These are phyloP conservation scores for Pycnomerus fuliginosus DNA, from an alignment of 2,888 invertebrate species.

Conservation along the genomic window DNA sequence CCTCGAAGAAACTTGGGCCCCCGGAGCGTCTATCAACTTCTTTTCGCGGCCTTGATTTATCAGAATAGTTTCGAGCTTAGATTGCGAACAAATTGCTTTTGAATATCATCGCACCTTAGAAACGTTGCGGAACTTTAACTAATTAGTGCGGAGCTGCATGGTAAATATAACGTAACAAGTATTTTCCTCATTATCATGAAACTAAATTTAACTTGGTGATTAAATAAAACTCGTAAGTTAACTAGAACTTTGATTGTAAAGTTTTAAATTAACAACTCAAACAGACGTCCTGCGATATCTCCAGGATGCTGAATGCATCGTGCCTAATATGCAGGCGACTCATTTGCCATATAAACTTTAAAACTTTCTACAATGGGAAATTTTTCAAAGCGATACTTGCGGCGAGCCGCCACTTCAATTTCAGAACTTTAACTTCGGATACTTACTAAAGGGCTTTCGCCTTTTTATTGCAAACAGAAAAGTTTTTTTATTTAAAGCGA, in stretches of 20 bases:
- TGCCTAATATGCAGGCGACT: no score
- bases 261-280: conserved; percentile 25
- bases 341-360: no score
- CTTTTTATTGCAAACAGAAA: no score
- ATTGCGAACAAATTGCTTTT: conserved; percentile 10
- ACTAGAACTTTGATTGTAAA: conserved; percentile 13
- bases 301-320: conserved; percentile 8
- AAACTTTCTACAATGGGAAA: no score
- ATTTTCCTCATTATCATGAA: conserved; percentile 25
- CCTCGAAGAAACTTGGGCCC: conserved; percentile 1
- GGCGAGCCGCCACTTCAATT: no score
- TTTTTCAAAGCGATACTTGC: no score
- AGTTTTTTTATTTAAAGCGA: no score
- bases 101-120: conserved; percentile 5
- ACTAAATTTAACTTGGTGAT: conserved; percentile 25
- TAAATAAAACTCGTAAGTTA: conserved; percentile 26
- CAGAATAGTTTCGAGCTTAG: conserved; percentile 7
- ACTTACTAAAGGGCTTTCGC: no score
- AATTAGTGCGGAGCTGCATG: conserved; percentile 7
- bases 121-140: conserved; percentile 8
- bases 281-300: conserved; percentile 10
- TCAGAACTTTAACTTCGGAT: no score
- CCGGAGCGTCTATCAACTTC: conserved; percentile 15
- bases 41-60: conserved; percentile 17
- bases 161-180: conserved; percentile 21